Conservation (phyloP, 2,888 invertebrate species). For the Doris montereyensis region DNA sequence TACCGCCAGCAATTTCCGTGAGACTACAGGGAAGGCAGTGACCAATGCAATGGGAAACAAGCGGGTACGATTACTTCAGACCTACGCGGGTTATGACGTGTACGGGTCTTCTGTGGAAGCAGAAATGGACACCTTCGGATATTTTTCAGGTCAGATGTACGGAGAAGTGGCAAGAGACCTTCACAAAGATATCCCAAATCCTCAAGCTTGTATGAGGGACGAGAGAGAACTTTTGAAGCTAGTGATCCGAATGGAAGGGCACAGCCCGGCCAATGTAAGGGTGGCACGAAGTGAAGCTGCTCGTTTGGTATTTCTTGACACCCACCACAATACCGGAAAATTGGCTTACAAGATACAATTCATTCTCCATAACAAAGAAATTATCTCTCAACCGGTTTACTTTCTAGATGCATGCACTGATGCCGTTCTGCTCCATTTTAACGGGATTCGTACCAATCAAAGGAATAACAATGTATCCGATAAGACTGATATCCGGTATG, state of each 20-base stretch:
- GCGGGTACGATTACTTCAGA: constrained; percentile 28
- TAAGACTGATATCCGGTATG: too few relatives aligned
- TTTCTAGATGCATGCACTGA: too few relatives aligned
- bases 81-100: constrained; percentile 35
- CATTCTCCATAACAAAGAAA: too few relatives aligned
- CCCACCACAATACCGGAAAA: background rate
- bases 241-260: too few relatives aligned
- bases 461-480: too few relatives aligned
- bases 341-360: constrained; percentile 33
- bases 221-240: too few relatives aligned
- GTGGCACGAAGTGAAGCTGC: background rate
- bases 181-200: background rate
- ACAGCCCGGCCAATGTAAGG: too few relatives aligned
- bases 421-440: too few relatives aligned
- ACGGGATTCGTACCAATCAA: too few relatives aligned
- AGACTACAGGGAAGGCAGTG: too few relatives aligned
- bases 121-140: background rate
- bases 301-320: constrained; percentile 10
- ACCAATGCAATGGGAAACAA: constrained; percentile 34
- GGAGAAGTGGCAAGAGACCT: background rate
- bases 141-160: background rate
- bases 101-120: constrained; percentile 37
- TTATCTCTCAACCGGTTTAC: too few relatives aligned
- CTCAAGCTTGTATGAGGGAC: background rate
- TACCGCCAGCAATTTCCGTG: too few relatives aligned